These are phyloP conservation scores for Notoglanidium macrostoma DNA, from an alignment of 2,797 vertebrate genomes.

Conservation along the genomic window DNA sequence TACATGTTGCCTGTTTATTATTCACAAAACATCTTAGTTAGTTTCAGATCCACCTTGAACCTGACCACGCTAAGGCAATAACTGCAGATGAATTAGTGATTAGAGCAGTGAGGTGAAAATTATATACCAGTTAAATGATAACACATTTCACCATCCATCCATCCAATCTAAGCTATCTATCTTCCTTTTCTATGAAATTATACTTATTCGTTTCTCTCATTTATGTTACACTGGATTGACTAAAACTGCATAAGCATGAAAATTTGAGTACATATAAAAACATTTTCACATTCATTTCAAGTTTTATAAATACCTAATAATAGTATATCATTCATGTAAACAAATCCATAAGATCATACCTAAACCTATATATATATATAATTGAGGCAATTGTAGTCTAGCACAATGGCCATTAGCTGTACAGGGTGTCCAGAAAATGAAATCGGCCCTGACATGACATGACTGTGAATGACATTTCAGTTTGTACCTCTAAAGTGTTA, in stretches of 20 bases:
- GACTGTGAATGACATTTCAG: not conserved
- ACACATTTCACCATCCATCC: not conserved
- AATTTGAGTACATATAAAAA: not conserved
- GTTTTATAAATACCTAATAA: not conserved
- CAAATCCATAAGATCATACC: not conserved
- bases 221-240: not conserved
- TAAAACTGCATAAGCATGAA: too few species aligned
- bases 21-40: not conserved
- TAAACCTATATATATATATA: too few species aligned
- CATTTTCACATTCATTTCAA: not conserved
- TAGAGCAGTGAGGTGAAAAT: not conserved
- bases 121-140: not conserved
- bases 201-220: not conserved
- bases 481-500: not conserved
- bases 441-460: not conserved
- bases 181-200: not conserved
- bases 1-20: not conserved
- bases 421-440: conserved; percentile 13
- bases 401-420: conserved; percentile 2
- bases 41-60: not conserved
- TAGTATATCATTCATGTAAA: conserved; percentile 2
- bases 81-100: not conserved
- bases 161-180: not conserved
- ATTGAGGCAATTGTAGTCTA: conserved; percentile 7
- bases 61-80: not conserved